phyloP scores from a whole-genome alignment of 2,113 vertebrate genomes.

The Oncorhynchus masou region DNA sequence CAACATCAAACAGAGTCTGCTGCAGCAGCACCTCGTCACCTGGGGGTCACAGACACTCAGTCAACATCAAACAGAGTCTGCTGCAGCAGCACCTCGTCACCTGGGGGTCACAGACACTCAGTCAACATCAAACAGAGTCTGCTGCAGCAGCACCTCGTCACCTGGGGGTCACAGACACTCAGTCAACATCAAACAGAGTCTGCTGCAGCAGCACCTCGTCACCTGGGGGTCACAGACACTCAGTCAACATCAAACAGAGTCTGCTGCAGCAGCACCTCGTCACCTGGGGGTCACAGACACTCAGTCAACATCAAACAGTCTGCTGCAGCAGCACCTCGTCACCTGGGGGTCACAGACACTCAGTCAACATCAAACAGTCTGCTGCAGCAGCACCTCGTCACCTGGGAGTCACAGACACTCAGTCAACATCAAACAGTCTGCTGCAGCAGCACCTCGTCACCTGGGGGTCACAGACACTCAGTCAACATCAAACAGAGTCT shows the following conservation, averaged over 20 bases:
- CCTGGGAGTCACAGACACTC: constrained; percentile 65
- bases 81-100: constrained; percentile 87
- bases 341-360: constrained; percentile 67
- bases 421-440: constrained; percentile 83
- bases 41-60: constrained; percentile 43
- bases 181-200: constrained; percentile 33
- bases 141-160: constrained; percentile 86
- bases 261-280: constrained; percentile 86
- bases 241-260: constrained; percentile 30
- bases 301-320: constrained; percentile 19
- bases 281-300: constrained; percentile 71
- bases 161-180: constrained; percentile 65
- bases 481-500: constrained; percentile 52
- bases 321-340: constrained; percentile 88
- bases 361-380: constrained; percentile 46
- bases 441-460: constrained; percentile 87
- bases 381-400: constrained; percentile 86
- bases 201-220: constrained; percentile 88
- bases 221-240: constrained; percentile 66
- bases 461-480: constrained; percentile 57
- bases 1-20: constrained; percentile 61
- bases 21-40: constrained; percentile 88
- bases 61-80: constrained; percentile 60
- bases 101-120: constrained; percentile 57
- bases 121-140: constrained; percentile 74